These are phyloP conservation scores for Eulithis testata DNA, from an alignment of 2,888 invertebrate genomes.

Conservation along the genomic window DNA sequence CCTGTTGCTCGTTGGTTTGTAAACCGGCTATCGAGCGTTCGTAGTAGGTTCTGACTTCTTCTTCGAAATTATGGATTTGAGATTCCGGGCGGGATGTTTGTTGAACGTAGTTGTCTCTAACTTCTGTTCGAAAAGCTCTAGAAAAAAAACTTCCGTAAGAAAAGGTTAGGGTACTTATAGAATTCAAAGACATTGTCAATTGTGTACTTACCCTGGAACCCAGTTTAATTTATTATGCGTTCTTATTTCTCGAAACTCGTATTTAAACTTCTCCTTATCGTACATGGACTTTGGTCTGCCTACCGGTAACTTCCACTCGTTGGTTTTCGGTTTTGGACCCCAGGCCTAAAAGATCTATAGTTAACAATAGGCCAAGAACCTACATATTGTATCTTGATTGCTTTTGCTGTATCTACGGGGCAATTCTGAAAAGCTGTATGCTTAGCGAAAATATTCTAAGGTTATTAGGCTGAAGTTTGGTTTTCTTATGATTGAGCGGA, in stretches of 20 bases:
- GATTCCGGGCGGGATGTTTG: conserved; percentile 52
- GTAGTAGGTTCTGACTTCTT: conserved; percentile 59
- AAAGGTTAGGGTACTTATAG: background rate
- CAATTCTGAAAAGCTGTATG: too few relatives aligned
- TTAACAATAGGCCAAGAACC: background rate
- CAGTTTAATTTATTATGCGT: conserved; percentile 67
- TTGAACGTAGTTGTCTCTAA: conserved; percentile 63
- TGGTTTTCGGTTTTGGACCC: conserved; percentile 60
- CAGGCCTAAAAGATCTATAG: conserved; percentile 52
- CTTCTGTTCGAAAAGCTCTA: conserved; percentile 73
- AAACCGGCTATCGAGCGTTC: conserved; percentile 51
- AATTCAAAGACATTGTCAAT: too few relatives aligned
- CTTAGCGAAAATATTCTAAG: too few relatives aligned
- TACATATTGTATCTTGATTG: background rate
- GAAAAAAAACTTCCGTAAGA: conserved; percentile 16
- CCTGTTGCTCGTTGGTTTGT: conserved; percentile 52
- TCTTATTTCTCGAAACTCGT: conserved; percentile 67
- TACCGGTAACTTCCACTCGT: conserved; percentile 59
- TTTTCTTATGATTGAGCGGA: too few relatives aligned
- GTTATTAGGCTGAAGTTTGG: too few relatives aligned
- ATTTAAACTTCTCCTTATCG: conserved; percentile 71
- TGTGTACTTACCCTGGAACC: conserved; percentile 66
- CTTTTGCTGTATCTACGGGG: too few relatives aligned
- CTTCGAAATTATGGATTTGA: conserved; percentile 60
- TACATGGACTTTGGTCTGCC: conserved; percentile 62